These are phyloP conservation scores for Chydorus sphaericus DNA, from an alignment of 2,888 invertebrate species.

Conservation along the genomic window DNA sequence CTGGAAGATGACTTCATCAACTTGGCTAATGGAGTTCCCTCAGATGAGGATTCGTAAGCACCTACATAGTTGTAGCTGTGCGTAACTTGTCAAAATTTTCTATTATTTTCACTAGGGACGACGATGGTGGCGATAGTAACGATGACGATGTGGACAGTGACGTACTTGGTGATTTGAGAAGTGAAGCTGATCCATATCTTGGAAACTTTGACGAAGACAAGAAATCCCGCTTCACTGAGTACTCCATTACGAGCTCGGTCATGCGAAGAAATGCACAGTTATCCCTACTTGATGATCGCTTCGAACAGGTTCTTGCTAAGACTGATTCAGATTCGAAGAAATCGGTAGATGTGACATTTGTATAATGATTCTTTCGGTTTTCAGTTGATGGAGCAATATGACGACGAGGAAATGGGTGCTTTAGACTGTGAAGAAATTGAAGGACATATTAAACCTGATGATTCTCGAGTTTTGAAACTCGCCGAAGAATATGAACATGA, in stretches of 20 bases:
- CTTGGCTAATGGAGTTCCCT: slow-evolving; percentile 49
- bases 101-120: slow-evolving; percentile 16
- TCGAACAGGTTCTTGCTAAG: slow-evolving; percentile 52
- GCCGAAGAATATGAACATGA: slow-evolving; percentile 59
- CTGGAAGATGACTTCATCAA: slow-evolving; percentile 86
- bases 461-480: slow-evolving; percentile 52
- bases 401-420: slow-evolving; percentile 76
- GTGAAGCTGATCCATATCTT: slow-evolving; percentile 7
- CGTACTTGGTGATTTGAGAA: slow-evolving; percentile 26
- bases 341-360: background rate
- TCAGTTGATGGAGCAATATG: slow-evolving; percentile 63
- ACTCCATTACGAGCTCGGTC: slow-evolving; percentile 85
- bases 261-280: slow-evolving; percentile 71
- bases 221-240: slow-evolving; percentile 77
- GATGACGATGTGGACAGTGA: slow-evolving; percentile 31
- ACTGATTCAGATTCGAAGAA: background rate
- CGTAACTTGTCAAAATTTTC: slow-evolving; percentile 4
- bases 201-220: slow-evolving; percentile 23
- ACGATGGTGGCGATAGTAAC: slow-evolving; percentile 20
- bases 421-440: slow-evolving; percentile 83
- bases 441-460: slow-evolving; percentile 51
- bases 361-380: slow-evolving; percentile 17
- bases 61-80: slow-evolving; percentile 8
- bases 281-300: slow-evolving; percentile 64
- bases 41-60: slow-evolving; percentile 25